These are phyloP conservation scores for Corapipo altera DNA, from an alignment of 2,113 vertebrate species.

Conservation along the genomic window DNA sequence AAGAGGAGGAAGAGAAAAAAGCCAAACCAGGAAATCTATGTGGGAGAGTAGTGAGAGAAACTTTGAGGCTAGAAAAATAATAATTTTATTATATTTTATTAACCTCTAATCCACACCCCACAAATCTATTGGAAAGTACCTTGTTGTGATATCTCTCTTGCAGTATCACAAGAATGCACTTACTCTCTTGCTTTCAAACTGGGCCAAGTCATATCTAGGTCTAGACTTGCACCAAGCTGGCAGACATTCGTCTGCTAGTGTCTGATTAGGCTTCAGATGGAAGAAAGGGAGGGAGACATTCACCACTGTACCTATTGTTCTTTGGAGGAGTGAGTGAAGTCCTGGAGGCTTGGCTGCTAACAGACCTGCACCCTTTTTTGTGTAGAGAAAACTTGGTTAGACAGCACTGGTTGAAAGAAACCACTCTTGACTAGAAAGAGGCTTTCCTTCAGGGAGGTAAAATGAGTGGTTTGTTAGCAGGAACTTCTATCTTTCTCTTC, in stretches of 20 bases:
- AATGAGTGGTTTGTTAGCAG: neutral
- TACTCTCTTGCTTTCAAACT: neutral
- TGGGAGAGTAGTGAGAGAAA: neutral
- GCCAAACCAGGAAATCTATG: neutral
- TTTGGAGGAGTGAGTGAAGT: neutral
- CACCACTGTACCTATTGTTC: neutral
- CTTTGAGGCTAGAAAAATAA: neutral
- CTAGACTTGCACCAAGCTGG: neutral
- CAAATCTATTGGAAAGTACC: neutral
- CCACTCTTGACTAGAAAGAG: neutral
- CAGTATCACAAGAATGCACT: neutral
- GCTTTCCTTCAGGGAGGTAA: neutral
- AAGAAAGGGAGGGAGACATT: neutral
- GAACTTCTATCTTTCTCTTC: neutral
- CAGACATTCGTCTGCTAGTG: neutral
- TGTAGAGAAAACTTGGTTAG: neutral
- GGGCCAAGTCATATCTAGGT: neutral
- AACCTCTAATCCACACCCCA: neutral
- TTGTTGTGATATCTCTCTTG: neutral
- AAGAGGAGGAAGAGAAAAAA: neutral
- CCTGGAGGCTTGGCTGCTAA: neutral
- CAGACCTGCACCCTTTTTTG: neutral
- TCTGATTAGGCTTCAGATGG: neutral
- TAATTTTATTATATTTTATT: neutral
- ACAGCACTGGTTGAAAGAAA: neutral